These are phyloP conservation scores for Xestoiulus laeticollis DNA, from an alignment of 2,888 invertebrate genomes.

Conservation along the genomic window DNA sequence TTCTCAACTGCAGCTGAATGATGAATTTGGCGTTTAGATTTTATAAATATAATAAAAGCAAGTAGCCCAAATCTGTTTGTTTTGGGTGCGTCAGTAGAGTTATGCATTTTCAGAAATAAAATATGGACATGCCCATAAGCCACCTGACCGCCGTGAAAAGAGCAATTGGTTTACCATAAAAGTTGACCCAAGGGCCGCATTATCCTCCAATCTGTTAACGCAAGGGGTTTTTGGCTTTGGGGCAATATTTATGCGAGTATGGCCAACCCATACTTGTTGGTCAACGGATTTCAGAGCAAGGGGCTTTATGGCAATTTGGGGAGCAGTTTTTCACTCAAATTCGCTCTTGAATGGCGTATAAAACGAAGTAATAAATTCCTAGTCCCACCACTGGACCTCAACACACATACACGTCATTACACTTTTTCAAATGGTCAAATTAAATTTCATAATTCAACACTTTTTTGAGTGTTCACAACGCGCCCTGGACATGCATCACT, in stretches of 20 bases:
- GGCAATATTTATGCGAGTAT: background rate
- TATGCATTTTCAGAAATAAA: conserved; percentile 1
- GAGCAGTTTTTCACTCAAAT: background rate
- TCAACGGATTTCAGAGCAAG: conserved; percentile 20
- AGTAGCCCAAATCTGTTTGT: conserved; percentile 2
- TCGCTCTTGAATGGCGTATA: background rate
- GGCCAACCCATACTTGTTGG: background rate
- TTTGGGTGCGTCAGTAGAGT: background rate
- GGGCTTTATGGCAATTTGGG: conserved; percentile 19
- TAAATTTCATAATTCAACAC: conserved; percentile 37
- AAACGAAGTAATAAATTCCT: background rate
- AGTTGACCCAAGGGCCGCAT: conserved; percentile 22
- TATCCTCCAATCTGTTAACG: background rate
- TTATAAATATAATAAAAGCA: background rate
- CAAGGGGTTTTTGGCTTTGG: background rate
- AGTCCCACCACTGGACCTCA: background rate
- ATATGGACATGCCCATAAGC: conserved; percentile 5
- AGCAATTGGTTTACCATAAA: background rate
- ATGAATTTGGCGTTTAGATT: background rate
- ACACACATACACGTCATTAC: background rate
- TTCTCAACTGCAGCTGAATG: background rate
- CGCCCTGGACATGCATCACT: conserved; percentile 15
- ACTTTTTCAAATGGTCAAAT: conserved; percentile 15
- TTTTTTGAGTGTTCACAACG: conserved; percentile 9
- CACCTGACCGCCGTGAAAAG: background rate